A percentile compares a stretch with the other conserved stretches of the same genome.
These are phyloP conservation scores for Mnemiopsis leidyi DNA, from an alignment of 37 sponge, comb jelly and placozoan genomes.

Conservation along the genomic window DNA sequence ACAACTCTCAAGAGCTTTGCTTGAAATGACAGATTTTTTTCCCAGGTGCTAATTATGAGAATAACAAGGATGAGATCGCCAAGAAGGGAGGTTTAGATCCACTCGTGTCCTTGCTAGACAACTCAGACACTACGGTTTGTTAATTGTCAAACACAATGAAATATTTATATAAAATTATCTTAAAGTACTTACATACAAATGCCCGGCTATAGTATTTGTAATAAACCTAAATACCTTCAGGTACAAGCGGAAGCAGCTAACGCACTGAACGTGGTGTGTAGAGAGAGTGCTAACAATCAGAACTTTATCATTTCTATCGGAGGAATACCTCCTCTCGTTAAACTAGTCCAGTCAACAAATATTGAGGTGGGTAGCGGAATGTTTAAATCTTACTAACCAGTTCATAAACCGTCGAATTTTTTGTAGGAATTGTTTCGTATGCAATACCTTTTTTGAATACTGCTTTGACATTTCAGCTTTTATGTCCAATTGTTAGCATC, in stretches of 20 bases:
- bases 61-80: slow-evolving; percentile 48
- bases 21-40: no score
- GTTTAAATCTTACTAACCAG: no score
- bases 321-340: slow-evolving; percentile 46
- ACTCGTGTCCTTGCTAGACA: slow-evolving; percentile 20
- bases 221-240: not conserved
- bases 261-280: slow-evolving; percentile 59
- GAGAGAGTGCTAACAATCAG: slow-evolving; percentile 43
- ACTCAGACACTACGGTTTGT: slow-evolving; percentile 13
- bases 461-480: no score
- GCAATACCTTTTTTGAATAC: no score
- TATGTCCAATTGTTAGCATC: no score
- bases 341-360: slow-evolving; percentile 28
- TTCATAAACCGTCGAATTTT: no score
- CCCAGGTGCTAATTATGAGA: slow-evolving; percentile 24
- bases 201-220: no score
- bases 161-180: no score
- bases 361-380: slow-evolving; percentile 51
- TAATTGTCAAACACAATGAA: not conserved
- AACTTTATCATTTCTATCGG: slow-evolving; percentile 63
- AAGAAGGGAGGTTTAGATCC: slow-evolving; percentile 57
- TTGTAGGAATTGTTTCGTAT: no score
- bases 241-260: slow-evolving; percentile 63
- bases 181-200: no score
- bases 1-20: no score